Base-by-base conservation (phyloP, 2,888 invertebrate species). In the Ichneumoninae sp. region DNA sequence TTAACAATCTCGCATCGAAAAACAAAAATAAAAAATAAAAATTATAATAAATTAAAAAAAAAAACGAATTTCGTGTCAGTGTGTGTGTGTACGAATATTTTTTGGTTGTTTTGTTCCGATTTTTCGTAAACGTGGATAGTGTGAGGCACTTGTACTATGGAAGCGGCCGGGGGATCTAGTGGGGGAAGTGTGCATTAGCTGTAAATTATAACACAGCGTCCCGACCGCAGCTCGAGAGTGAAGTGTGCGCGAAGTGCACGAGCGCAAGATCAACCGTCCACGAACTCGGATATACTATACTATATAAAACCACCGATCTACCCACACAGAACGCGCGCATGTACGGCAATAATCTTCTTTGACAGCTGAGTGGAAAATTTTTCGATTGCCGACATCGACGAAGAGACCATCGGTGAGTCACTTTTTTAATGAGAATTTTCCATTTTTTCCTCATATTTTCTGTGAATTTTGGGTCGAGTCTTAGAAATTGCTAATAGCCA, bases 331-430 rank as follows among this genome's bases (percentile, higher is more conserved):
- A 63, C 30, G 63, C 30, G 63, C 63, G 16, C 33, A 63, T 30
- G 33, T 65, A 6, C 66, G 52, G 16, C 30, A 54, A 30, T 76
- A 54, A 79, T 82, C 79, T 66, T 68, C 85, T 76, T 82, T 79
- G 85, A 81, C 81, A 85, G 79, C 81, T 73, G 82, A 85, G 85
- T 81, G 82, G 78, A 79, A 79, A 75, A 76, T 57, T 85, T 83
- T 82, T 82, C 85, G 71, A 77, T 79, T 75, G 71, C 78, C 66
- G 66, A 66, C 50, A 26, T 30, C 52, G 22, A 71, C 36, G 36
- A 69, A 52, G 7, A 69, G 50, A 19, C 44, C 26, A 54, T 3
- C 73, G 75, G 81, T 79, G 83, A 83, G 85, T 76, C 69, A 78
- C 5, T 8, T 13, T 54, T 57, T 83, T 63, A 19, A 19, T 70